phyloP scores from a whole-genome alignment of 2,797 vertebrate species.

The Rhadinocentrus ornatus region DNA sequence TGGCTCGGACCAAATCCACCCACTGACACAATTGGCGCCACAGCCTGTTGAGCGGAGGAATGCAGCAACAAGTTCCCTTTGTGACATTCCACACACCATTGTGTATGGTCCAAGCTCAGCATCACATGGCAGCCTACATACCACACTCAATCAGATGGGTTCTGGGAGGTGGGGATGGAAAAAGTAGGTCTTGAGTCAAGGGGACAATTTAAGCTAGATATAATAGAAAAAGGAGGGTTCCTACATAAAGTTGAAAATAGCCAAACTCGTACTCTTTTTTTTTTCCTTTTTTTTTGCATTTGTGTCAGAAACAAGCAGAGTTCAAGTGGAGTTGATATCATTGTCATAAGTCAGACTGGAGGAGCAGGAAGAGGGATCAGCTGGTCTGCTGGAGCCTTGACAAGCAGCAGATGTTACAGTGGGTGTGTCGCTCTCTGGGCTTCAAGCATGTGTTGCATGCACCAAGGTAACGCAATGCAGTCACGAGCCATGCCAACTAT shows the following conservation, averaged over 20 bases:
- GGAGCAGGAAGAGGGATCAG: conserved; percentile 67
- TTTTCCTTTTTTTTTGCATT: conserved; percentile 23
- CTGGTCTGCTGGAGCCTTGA: conserved; percentile 71
- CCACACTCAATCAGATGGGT: conserved; percentile 45
- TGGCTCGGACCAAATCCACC: conserved; percentile 67
- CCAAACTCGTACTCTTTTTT: background rate
- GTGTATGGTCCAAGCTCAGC: conserved; percentile 49
- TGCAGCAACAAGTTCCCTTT: conserved; percentile 80
- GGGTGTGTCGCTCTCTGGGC: conserved; percentile 67
- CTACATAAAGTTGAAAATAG: conserved; percentile 37
- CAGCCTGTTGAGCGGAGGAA: conserved; percentile 77
- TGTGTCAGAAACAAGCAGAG: conserved; percentile 15
- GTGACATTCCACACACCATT: conserved; percentile 80
- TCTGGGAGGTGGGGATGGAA: background rate
- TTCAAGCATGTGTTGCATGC: conserved; percentile 76
- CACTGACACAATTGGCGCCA: conserved; percentile 79
- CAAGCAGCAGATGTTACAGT: conserved; percentile 78
- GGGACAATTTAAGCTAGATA: conserved; percentile 8
- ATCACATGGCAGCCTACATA: conserved; percentile 75
- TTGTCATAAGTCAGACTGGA: conserved; percentile 60
- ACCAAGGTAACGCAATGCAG: conserved; percentile 81
- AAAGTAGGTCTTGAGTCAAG: conserved; percentile 12
- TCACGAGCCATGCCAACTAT: conserved; percentile 55
- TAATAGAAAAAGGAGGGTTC: background rate
- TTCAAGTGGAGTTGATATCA: conserved; percentile 37